phyloP scores from a whole-genome alignment of 2,113 vertebrate genomes.

The Cottus gobio region DNA sequence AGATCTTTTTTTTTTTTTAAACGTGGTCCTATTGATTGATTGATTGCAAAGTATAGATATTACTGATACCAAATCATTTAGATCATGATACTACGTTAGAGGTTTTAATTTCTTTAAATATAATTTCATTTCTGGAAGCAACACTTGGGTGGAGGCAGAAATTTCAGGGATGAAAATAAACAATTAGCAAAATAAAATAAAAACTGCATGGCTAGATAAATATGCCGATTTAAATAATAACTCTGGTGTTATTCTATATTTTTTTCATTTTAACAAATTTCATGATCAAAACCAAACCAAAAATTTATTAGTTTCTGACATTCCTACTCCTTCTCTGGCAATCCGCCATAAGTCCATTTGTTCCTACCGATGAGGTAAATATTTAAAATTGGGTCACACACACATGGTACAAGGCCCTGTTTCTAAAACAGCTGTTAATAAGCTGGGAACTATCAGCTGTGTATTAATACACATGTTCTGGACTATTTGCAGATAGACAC shows the following conservation, averaged over 20 bases:
- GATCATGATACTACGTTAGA: neutral
- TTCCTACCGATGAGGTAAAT: neutral
- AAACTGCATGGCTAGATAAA: neutral
- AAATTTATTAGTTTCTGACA: neutral
- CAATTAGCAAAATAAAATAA: neutral
- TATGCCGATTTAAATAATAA: neutral
- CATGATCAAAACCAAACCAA: neutral
- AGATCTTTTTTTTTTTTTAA: neutral
- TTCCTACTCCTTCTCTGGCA: neutral
- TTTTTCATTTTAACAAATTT: conserved; percentile 6
- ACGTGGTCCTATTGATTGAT: fast-evolving
- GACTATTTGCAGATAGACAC: neutral
- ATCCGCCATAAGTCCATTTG: neutral
- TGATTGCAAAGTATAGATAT: neutral
- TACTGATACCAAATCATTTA: neutral
- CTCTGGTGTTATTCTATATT: neutral
- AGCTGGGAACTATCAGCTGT: neutral
- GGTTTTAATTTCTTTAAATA: neutral
- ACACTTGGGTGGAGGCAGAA: neutral
- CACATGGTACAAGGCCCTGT: neutral
- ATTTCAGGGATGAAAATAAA: neutral
- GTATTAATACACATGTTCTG: neutral
- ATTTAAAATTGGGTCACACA: neutral
- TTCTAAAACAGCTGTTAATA: neutral
- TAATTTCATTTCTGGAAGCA: neutral